Evolutionary conservation across 2,113 vertebrate species (phyloP).

Genomic region (Ptychochromis oligacanthus): DNA sequence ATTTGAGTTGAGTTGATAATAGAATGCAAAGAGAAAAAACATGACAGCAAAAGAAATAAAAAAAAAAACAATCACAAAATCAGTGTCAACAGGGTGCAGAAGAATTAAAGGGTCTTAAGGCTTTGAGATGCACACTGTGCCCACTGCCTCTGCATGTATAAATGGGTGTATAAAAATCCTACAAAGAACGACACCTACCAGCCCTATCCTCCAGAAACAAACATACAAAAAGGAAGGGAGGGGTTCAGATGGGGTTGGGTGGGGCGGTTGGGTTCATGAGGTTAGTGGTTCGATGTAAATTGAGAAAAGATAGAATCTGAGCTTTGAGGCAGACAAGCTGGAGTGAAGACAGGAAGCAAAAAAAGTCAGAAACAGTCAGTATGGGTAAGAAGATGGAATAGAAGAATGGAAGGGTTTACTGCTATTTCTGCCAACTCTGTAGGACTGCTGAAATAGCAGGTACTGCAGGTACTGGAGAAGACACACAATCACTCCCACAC

Average conservation of each 20-base stretch:
- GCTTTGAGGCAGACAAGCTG: conserved; percentile 28
- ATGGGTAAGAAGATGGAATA: conserved; percentile 19
- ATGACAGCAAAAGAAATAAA: background rate
- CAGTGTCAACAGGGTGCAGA: background rate
- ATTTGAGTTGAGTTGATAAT: no score
- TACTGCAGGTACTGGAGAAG: conserved; percentile 15
- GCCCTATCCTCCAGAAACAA: conserved; percentile 24
- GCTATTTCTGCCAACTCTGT: conserved; percentile 31
- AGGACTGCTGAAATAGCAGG: conserved; percentile 45
- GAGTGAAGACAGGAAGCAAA: conserved; percentile 13
- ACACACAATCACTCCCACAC: conserved; percentile 42
- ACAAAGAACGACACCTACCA: conserved; percentile 44
- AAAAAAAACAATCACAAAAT: conserved; percentile 17
- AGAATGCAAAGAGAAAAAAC: conserved; percentile 4
- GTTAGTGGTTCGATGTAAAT: conserved; percentile 12
- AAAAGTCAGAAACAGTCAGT: conserved; percentile 25
- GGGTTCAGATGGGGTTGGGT: background rate
- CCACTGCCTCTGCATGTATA: background rate
- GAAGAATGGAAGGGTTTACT: conserved; percentile 43
- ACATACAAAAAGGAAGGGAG: conserved; percentile 3
- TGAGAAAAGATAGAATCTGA: background rate
- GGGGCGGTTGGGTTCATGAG: background rate
- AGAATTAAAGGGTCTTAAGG: background rate
- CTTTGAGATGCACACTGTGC: background rate
- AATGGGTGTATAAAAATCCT: conserved; percentile 2